Conservation (phyloP, 2,797 vertebrate species). For the Morelia viridis region DNA sequence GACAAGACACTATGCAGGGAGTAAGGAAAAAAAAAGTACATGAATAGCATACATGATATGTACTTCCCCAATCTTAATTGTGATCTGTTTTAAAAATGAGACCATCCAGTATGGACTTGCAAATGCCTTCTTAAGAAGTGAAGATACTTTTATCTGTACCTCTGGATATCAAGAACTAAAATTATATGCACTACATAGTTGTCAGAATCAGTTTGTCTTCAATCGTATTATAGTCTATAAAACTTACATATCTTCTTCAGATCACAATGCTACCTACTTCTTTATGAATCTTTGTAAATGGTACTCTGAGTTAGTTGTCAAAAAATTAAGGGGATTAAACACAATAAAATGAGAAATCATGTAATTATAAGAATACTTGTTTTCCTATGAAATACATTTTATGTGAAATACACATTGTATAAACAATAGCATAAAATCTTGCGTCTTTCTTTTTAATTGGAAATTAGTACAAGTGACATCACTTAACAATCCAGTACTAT, state of each 20-base stretch:
- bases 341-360: slow-evolving; percentile 44
- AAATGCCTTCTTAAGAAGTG: background rate
- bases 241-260: background rate
- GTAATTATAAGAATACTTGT: slow-evolving; percentile 42
- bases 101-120: background rate
- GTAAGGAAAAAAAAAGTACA: background rate
- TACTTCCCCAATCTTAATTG: background rate
- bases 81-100: background rate
- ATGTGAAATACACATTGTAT: slow-evolving; percentile 26
- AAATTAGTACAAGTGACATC: background rate
- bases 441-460: background rate
- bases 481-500: slow-evolving; percentile 7
- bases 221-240: slow-evolving; percentile 26
- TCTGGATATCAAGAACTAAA: background rate
- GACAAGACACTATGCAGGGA: background rate
- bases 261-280: slow-evolving; percentile 3
- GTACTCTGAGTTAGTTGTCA: slow-evolving; percentile 8
- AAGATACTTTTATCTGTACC: background rate
- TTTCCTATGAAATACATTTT: background rate
- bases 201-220: background rate
- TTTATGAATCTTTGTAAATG: slow-evolving; percentile 5
- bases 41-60: background rate
- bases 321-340: slow-evolving; percentile 6
- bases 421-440: slow-evolving; percentile 36
- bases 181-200: background rate